phyloP scores from a whole-genome alignment of 2,113 vertebrate species.

The Microtus pennsylvanicus region DNA sequence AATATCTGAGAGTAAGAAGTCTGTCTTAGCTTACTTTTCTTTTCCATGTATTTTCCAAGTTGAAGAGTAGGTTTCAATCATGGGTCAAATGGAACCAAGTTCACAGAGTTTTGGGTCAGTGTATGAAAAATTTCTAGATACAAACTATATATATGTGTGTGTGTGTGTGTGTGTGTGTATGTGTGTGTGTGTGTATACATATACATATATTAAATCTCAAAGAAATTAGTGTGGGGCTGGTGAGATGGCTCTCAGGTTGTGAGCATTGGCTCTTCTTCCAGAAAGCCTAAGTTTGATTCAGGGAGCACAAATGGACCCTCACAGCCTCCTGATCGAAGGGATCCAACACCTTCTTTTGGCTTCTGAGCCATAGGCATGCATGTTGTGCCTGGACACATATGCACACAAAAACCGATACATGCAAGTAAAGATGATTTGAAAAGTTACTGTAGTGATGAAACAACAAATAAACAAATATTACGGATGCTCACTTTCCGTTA shows the following conservation, averaged over 20 bases:
- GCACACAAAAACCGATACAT: neutral
- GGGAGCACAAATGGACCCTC: neutral
- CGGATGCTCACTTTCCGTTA: neutral
- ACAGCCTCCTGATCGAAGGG: neutral
- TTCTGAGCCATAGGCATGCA: neutral
- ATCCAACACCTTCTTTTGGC: neutral
- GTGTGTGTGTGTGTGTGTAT: no score
- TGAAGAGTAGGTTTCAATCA: neutral
- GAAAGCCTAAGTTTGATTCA: neutral
- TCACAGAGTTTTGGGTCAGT: neutral
- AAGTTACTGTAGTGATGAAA: neutral
- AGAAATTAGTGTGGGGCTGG: neutral
- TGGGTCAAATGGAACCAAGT: neutral
- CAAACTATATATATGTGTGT: neutral
- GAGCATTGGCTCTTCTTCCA: neutral
- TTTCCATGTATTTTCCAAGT: neutral
- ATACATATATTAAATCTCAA: no score
- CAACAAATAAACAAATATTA: constrained; percentile 24
- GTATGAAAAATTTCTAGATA: neutral
- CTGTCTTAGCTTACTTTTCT: constrained; percentile 4
- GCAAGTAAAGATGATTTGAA: neutral
- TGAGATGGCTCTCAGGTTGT: neutral
- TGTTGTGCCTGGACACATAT: neutral
- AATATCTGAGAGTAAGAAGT: neutral
- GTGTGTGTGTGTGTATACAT: no score